Evolutionary conservation across 1,140 invertebrate species (phyloP), one percentile per base, ranked within the genome.

Genomic region (Pectinophora gossypiella): DNA sequence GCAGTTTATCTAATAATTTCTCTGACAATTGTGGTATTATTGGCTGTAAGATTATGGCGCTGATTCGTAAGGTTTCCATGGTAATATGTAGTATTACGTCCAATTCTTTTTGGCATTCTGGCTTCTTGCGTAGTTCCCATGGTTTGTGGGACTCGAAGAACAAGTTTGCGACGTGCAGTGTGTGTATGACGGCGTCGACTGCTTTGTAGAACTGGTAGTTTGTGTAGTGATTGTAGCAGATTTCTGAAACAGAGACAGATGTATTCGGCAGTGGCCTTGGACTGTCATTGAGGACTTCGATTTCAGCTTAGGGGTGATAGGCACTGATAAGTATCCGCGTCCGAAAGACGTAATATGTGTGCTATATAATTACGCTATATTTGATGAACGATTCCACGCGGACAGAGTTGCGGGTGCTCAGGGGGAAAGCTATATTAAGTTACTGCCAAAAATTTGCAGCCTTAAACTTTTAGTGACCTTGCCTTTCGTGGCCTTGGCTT

Each of bases 131-230:
- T 42, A 99, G 88, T 59, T 93, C 89, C 98, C 98, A 99, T 0
- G 98, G 97, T 78, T 94, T 92, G 51, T 94, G 89, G 4, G 92
- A 84, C 63, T 98, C 92, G 56, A 99, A 92, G 90, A 98, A 96
- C 54, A 91, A 85, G 89, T 99, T 99, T 0, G 94, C 91, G 20
- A 90, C 81, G 71, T 94, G 92, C 6, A 98, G 81, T 2, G 91
- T 89, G 19, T 86, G 77, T 80, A 98, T 94, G 0, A 95, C 91
- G 0, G 85, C 82, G 69, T 98, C 95, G 0, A 96, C 91, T 0
- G 91, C 96, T 82, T 93, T 93, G 88, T 98, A 95, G 76, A 98
- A 95, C 67, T 96, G 92, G 71, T 93, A 94, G 32, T 94, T 89
- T 46, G 91, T 84, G 79, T 96, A 99, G 82, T 94, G 89, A 13